Evolutionary conservation across 2,113 vertebrate species (phyloP).

Genomic region (Charadrius vociferus): DNA sequence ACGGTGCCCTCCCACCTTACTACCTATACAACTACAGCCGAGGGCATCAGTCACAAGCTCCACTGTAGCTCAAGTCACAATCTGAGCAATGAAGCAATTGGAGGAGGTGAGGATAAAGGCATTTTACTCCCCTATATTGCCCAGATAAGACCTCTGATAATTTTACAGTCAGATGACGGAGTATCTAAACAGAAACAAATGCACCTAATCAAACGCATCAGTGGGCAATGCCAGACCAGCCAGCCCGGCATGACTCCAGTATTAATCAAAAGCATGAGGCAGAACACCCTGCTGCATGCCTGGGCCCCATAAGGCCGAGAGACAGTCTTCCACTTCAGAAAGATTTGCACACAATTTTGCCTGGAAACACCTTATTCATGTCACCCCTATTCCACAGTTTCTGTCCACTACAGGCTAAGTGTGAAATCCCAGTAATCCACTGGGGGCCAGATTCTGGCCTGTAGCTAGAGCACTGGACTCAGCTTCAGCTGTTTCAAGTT

Average conservation of each 20-base stretch:
- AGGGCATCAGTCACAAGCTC: background rate
- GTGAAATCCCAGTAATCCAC: background rate
- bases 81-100: background rate
- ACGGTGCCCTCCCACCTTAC: background rate
- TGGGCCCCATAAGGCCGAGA: background rate
- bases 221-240: background rate
- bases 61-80: background rate
- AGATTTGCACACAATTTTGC: background rate
- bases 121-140: background rate
- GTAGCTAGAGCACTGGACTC: background rate
- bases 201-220: background rate
- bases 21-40: background rate
- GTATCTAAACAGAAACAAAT: slow-evolving; percentile 23
- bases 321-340: background rate
- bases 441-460: background rate
- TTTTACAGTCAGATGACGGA: background rate
- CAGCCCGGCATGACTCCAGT: background rate
- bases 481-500: background rate
- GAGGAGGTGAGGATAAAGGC: background rate
- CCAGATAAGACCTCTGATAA: background rate
- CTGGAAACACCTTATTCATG: background rate
- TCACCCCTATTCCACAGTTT: background rate
- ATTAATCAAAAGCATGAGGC: background rate
- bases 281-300: background rate
- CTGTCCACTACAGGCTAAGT: background rate